Evolutionary conservation across 2,113 vertebrate genomes (phyloP).

Genomic region (Isichthys henryi): DNA sequence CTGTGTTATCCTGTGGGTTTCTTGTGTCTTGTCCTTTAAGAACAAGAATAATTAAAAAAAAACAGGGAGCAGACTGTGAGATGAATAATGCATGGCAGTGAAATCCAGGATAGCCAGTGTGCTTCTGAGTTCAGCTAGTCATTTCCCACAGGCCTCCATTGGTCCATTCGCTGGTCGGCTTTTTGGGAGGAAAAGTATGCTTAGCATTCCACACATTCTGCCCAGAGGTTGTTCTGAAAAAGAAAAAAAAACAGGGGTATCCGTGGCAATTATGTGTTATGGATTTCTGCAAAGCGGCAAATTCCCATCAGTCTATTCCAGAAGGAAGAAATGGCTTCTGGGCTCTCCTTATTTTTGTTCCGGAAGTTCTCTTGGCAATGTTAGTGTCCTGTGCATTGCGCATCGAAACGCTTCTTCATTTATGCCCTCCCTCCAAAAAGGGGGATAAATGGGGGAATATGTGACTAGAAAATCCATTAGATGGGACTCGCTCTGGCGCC

Average conservation of each 20-base stretch:
- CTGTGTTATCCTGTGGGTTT: neutral
- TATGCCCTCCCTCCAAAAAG: neutral
- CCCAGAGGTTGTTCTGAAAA: neutral
- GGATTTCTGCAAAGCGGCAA: neutral
- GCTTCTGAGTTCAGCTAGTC: neutral
- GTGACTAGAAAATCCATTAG: neutral
- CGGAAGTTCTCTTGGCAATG: neutral
- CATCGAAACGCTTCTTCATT: neutral
- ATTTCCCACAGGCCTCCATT: conserved; percentile 7
- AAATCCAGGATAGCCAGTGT: neutral
- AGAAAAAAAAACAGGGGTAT: neutral
- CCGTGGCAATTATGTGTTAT: conserved; percentile 1
- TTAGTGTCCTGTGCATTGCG: neutral
- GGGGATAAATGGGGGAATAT: neutral
- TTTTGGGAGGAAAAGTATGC: neutral
- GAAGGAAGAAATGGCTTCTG: neutral
- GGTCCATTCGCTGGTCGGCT: conserved; percentile 1
- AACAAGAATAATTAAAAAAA: too few relatives aligned
- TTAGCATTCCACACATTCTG: conserved; percentile 19
- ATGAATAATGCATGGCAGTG: neutral
- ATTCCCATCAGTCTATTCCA: neutral
- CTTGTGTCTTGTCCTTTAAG: neutral
- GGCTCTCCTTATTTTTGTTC: neutral
- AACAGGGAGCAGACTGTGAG: neutral
- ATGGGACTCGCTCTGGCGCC: too few relatives aligned